These are phyloP conservation scores for Cryptophagus acutangulus DNA, from an alignment of 2,888 invertebrate species.

Conservation along the genomic window DNA sequence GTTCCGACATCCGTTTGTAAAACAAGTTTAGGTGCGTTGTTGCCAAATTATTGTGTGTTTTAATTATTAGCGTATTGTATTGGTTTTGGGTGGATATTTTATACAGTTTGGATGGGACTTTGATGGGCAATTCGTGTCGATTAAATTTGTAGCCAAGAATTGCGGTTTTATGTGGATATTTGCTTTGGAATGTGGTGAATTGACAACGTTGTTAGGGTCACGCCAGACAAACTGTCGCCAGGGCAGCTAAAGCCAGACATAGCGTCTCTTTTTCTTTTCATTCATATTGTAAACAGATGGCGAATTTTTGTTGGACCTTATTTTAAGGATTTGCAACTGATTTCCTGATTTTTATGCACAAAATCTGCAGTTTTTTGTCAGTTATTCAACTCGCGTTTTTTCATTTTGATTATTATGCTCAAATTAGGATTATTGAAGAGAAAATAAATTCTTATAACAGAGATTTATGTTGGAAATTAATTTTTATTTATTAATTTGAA, in stretches of 20 bases:
- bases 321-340: neutral
- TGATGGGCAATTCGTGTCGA: neutral
- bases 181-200: conserved; percentile 47
- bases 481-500: too few relatives aligned
- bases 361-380: too few relatives aligned
- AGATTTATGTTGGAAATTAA: too few relatives aligned
- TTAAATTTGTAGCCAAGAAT: neutral
- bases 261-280: conserved; percentile 53
- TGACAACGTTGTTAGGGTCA: conserved; percentile 68
- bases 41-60: conserved; percentile 46
- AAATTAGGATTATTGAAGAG: neutral
- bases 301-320: conserved; percentile 2
- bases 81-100: neutral
- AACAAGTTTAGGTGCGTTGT: conserved; percentile 63
- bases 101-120: neutral
- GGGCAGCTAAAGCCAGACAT: conserved; percentile 75
- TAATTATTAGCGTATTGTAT: conserved; percentile 27
- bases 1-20: conserved; percentile 39
- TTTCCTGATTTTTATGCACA: too few relatives aligned
- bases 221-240: conserved; percentile 94
- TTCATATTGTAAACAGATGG: conserved; percentile 6
- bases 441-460: too few relatives aligned
- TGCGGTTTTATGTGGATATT: neutral
- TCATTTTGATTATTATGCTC: neutral
- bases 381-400: too few relatives aligned